Percentiles rank a stretch among this genome's conserved stretches.
Conservation (phyloP, 2,113 vertebrate genomes). For the Elgaria multicarinata region DNA sequence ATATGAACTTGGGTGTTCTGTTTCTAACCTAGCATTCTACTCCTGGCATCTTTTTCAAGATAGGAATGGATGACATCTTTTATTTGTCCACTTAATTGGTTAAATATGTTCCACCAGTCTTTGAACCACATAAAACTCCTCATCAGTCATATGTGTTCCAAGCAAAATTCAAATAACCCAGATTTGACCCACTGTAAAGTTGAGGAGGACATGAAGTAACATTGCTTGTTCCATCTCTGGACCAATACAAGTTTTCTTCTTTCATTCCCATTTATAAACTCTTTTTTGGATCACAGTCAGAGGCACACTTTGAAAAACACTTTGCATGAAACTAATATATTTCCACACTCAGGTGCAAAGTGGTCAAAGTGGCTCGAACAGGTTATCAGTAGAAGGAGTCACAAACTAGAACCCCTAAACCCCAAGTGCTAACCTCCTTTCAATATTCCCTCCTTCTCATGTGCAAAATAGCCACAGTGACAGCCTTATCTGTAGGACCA, state of each 20-base stretch:
- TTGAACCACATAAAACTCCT: not conserved
- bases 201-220: not conserved
- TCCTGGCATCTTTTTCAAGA: slow-evolving; percentile 1
- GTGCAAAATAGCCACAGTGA: not conserved
- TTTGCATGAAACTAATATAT: not conserved
- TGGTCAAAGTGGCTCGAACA: not conserved
- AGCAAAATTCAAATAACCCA: slow-evolving; percentile 12
- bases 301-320: not conserved
- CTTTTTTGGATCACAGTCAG: not conserved
- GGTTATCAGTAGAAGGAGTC: not conserved
- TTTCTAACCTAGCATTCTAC: slow-evolving; percentile 4
- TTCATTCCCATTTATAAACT: not conserved
- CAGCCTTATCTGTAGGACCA: not conserved
- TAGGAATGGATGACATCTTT: slow-evolving; percentile 22
- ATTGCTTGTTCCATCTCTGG: not conserved
- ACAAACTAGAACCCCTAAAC: not conserved
- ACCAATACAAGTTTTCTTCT: not conserved
- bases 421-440: not conserved
- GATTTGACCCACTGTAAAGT: not conserved
- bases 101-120: slow-evolving; percentile 13
- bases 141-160: not conserved
- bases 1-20: not conserved
- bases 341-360: not conserved
- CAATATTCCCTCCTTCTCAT: not conserved
- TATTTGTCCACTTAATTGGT: slow-evolving; percentile 25